Evolutionary conservation across 2,888 invertebrate species (phyloP).

Genomic region (Polymixis lichenea): DNA sequence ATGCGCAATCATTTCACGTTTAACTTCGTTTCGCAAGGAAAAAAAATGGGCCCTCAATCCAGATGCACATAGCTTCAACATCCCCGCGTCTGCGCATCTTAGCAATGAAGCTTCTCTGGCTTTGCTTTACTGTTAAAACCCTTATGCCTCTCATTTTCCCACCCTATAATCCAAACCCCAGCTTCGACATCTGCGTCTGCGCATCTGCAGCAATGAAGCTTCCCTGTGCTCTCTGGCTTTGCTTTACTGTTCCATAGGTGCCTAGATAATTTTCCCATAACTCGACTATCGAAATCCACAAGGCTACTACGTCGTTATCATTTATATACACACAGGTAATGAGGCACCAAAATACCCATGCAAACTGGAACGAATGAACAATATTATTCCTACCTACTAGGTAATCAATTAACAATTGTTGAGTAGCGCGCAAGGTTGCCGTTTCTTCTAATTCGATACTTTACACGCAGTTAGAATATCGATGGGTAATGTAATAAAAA

Average conservation of each 20-base stretch:
- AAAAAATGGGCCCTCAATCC: too few species aligned
- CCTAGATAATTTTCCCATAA: not conserved
- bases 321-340: conserved; percentile 12
- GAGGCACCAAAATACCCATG: not conserved
- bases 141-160: too few species aligned
- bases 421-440: conserved; percentile 49
- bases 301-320: not conserved
- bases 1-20: too few species aligned
- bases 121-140: too few species aligned
- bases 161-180: not conserved
- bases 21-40: too few species aligned
- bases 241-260: not conserved
- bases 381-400: conserved; percentile 30
- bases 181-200: not conserved
- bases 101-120: too few species aligned
- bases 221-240: not conserved
- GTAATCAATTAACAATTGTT: conserved; percentile 48
- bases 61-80: too few species aligned
- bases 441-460: conserved; percentile 42
- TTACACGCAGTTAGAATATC: conserved; percentile 7
- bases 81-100: too few species aligned
- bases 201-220: not conserved
- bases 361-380: conserved; percentile 50
- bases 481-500: conserved; percentile 41
- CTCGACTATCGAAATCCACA: not conserved